Evolutionary conservation across 30 jellyfish, hydroid and myxozoan genomes (phyloP), one percentile per base, ranked within the genome.

Genomic region (Pelagia noctiluca): DNA sequence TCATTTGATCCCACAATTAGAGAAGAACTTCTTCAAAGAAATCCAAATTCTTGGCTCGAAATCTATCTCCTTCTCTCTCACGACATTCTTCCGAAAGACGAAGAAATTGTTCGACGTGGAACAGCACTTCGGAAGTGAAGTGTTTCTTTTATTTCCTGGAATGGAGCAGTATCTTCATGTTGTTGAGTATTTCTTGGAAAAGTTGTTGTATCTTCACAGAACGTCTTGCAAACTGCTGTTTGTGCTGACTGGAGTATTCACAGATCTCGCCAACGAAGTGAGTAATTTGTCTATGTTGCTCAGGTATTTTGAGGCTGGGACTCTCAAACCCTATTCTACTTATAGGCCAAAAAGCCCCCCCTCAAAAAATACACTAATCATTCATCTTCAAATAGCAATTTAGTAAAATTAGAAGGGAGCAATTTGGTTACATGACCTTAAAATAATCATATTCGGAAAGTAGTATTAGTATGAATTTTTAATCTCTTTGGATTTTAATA

Each of bases 191-290:
- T 78, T 47, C 80, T 23, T 83, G 26, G 83, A 71, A 48, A 76
- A 71, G 35, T 48, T 70, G 63, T 26, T 92, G 25, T 54, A 42
- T 50, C 50, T 74, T 65, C 98, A 92, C 34, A 77, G 97, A 35
- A 92, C 98, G 63, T 36, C 95, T 26, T 88, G 96, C 85, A 94
- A 94, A 71, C 62, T 84, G 60, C 66, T 86, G 49, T 78, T 3
- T 33, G 96, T 88, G 21, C 50, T 88, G 75, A 36, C 85, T 34
- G 92, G 87, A 26, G 25, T 94, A 19, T 94, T 82, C 88, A 78
- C 97, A 30, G 96, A 94, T n/a, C 92, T 94, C 11, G 86, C 89
- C 10, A 61, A 76, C 13, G 63, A 89, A 96, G 99, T 94, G 50
- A 8, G 89, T 22, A 1, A 2, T 11, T 8, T 8, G 26, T n/a